A percentile compares a stretch with the other conserved stretches of the same genome.
Conservation (phyloP, 2,888 invertebrate genomes). For the Xestia rhomboidea region DNA sequence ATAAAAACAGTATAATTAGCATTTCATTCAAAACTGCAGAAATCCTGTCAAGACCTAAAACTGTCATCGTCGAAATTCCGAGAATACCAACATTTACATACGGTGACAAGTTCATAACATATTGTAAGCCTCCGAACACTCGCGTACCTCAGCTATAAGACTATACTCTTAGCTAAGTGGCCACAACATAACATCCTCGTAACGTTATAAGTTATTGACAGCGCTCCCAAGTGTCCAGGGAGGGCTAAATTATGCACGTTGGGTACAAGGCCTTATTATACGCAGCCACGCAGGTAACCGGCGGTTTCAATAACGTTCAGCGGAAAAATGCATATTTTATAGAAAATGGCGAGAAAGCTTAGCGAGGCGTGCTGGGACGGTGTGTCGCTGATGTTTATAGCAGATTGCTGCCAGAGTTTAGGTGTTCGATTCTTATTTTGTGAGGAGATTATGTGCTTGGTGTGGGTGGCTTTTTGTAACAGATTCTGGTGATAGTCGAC, state of each 20-base stretch:
- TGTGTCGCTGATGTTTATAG: background rate
- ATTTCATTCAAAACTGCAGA: background rate
- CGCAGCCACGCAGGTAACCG: constrained; percentile 55
- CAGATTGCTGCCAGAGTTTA: constrained; percentile 1
- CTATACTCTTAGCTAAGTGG: constrained; percentile 16
- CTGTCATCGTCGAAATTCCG: background rate
- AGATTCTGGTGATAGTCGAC: background rate
- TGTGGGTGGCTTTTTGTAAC: background rate
- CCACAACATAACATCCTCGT: constrained; percentile 24
- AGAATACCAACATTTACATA: background rate
- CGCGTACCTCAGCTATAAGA: background rate
- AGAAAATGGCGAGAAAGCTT: constrained; percentile 45
- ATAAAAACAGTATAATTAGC: background rate
- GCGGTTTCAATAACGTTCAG: constrained; percentile 58
- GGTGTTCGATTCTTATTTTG: background rate
- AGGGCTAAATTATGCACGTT: constrained; percentile 57
- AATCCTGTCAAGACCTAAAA: background rate
- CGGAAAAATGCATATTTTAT: constrained; percentile 63
- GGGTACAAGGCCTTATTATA: constrained; percentile 53
- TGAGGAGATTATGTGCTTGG: background rate
- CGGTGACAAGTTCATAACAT: background rate
- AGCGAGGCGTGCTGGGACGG: constrained; percentile 2
- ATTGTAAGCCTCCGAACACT: constrained; percentile 2
- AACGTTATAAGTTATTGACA: constrained; percentile 60
- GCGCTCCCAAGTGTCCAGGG: constrained; percentile 54